These are phyloP conservation scores for Drosophila buzzatii DNA, from an alignment of 2,888 invertebrate genomes.

Conservation along the genomic window DNA sequence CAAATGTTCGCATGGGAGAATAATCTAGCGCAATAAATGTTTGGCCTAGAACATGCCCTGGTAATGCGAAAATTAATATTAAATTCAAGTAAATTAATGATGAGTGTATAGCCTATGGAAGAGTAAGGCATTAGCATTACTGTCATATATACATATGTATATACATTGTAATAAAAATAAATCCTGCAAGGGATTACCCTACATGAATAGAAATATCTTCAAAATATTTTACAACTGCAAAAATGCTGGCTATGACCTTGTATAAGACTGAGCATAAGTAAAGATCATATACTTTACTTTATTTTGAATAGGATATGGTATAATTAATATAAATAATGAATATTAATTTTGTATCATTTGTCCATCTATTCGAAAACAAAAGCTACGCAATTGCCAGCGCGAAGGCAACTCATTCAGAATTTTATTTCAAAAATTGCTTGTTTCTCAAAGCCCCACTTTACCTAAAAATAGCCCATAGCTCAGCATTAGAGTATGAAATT, in stretches of 20 bases:
- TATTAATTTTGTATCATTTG: neutral
- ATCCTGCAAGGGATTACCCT: too few relatives aligned
- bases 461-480: neutral
- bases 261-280: neutral
- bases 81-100: neutral
- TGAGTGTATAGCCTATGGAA: neutral
- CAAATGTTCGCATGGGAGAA: neutral
- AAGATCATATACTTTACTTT: neutral
- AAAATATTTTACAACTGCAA: neutral
- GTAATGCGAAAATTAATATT: neutral
- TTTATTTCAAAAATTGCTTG: neutral
- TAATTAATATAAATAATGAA: neutral
- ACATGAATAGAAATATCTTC: neutral
- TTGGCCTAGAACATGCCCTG: neutral
- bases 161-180: too few relatives aligned
- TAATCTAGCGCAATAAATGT: neutral
- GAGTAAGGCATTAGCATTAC: too few relatives aligned
- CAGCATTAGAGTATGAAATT: conserved; percentile 7
- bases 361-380: neutral
- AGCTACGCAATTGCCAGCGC: neutral
- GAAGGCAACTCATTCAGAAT: neutral
- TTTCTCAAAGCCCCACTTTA: neutral
- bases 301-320: neutral
- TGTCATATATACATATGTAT: too few relatives aligned
- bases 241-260: neutral